Conservation (phyloP, 2,113 vertebrate genomes). For the Rhadina sibilatrix region DNA sequence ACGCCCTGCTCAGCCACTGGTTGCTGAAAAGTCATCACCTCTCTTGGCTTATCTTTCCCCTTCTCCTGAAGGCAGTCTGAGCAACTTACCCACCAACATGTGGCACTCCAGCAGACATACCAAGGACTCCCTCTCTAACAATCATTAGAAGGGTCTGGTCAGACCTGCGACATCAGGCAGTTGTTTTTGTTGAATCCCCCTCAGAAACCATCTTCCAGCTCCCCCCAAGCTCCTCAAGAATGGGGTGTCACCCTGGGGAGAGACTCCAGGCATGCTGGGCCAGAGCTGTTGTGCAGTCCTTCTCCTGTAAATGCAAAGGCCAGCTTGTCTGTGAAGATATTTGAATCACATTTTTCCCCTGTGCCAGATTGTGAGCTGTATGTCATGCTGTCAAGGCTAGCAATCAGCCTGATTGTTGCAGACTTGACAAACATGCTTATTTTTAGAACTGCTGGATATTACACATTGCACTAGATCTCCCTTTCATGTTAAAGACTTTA, state of each 20-base stretch:
- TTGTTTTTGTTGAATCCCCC: not conserved
- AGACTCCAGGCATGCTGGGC: not conserved
- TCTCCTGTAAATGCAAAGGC: not conserved
- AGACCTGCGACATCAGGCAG: not conserved
- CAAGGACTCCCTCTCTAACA: not conserved
- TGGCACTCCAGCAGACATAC: not conserved
- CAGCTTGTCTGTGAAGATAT: not conserved
- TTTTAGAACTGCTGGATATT: conserved; percentile 69
- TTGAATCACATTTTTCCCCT: conserved; percentile 38
- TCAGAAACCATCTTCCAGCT: not conserved
- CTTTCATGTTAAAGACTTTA: conserved; percentile 73
- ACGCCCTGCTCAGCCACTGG: not conserved
- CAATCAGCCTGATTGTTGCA: conserved; percentile 57
- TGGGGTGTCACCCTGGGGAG: not conserved
- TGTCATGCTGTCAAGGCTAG: conserved; percentile 56
- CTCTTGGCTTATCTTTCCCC: not conserved
- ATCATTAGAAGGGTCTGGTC: not conserved
- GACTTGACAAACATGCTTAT: conserved; percentile 58
- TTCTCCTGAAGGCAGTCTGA: not conserved
- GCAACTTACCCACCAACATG: not conserved
- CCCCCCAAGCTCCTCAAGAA: not conserved
- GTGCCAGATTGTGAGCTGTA: conserved; percentile 35
- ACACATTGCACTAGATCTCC: conserved; percentile 50
- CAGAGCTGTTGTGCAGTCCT: not conserved
- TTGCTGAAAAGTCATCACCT: not conserved